Evolutionary conservation across 37 sponge, comb jelly and placozoan species (phyloP), one percentile per base, ranked within the genome.

Genomic region (Beroe ovata): DNA sequence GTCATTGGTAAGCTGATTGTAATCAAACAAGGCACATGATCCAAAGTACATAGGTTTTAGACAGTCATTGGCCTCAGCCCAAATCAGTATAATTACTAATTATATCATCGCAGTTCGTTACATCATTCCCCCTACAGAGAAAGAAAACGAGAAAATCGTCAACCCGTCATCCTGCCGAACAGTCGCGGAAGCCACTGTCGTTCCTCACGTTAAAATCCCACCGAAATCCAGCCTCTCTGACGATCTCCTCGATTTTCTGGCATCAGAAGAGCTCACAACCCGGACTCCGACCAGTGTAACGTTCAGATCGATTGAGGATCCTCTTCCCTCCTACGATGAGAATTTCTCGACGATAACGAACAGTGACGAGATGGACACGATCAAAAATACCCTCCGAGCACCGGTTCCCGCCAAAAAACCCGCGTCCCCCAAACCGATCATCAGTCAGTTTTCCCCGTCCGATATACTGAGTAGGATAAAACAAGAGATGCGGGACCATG

Each of bases 251-350:
- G 84, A 77, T 54, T 77, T 42, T 54, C 42, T 77, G 3, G 84
- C 42, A 34, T 66, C 69, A 1, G 69, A 66, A 30, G 69, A 66
- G 69, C 35, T 66, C 36, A 29, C 16, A 32, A 39, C 84, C 84
- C 35, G 38, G 33, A 77, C 84, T 6, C 84, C 84, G 16, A 77
- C 84, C 22, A 32, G 36, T 3, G 84, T 42, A 0, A 42, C 84
- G 54, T 77, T 77, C 84, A 39, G n/a, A 19, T 77, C 84, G 1
- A 77, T 77, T 26, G 84, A 77, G 38, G 84, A 77, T 25, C 84
- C 84, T 25, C 42, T 77, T 2, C 84, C 84, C n/a, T 42, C 54
- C 4, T 77, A 77, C 84, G 84, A 77, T 4, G 54, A 36, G n/a
- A 42, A 77, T 28, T 77, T 77, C 54, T 20, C 54, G 20, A 77